Evolutionary conservation across 2,888 invertebrate genomes (phyloP).

Genomic region (Tenthredo distinguenda): DNA sequence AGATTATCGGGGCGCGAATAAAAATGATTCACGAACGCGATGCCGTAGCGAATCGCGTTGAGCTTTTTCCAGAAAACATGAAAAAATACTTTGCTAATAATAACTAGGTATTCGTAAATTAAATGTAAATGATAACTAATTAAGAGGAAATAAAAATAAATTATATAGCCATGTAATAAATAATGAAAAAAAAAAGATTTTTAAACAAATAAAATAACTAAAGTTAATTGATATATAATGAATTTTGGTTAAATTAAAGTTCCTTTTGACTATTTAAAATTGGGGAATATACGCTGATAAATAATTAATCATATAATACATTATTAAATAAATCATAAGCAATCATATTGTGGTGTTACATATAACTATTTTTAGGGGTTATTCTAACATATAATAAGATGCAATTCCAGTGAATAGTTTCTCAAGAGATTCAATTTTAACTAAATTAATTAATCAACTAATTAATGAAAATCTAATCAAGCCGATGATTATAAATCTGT

Average conservation of each 20-base stretch:
- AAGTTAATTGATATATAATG: background rate
- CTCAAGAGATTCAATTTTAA: background rate
- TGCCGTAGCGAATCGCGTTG: background rate
- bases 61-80: slow-evolving; percentile 19
- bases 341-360: background rate
- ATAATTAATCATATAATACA: slow-evolving; percentile 20
- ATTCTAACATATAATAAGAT: background rate
- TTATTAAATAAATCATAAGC: slow-evolving; percentile 13
- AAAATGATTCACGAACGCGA: background rate
- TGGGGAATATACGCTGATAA: slow-evolving; percentile 52
- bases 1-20: background rate
- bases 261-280: slow-evolving; percentile 21
- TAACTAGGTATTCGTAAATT: background rate
- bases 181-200: background rate
- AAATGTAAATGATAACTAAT: background rate
- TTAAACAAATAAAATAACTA: background rate
- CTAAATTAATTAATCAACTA: background rate
- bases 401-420: background rate
- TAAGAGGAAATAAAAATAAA: background rate
- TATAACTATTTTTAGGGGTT: background rate
- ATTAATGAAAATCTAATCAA: slow-evolving; percentile 23
- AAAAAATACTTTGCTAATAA: slow-evolving; percentile 15
- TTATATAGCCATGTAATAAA: background rate
- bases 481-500: slow-evolving; percentile 19
- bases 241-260: slow-evolving; percentile 19